Base-by-base conservation (phyloP, 2,797 vertebrate genomes). In the Nyctalus aviator region DNA sequence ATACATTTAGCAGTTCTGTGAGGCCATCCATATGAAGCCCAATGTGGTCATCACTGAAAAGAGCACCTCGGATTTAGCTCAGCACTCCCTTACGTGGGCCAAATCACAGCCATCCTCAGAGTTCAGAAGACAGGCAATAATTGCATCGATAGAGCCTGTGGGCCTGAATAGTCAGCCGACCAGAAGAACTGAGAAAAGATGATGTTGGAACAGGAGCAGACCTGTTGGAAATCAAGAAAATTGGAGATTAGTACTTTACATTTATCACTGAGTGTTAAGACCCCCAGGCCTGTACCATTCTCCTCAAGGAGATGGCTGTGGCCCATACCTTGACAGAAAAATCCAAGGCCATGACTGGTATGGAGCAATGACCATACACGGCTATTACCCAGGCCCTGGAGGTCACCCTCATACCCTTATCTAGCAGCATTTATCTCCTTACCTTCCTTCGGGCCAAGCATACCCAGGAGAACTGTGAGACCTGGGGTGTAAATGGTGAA, bases 101-200 rank as follows among this genome's bases (percentile, higher is more conserved):
- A 99, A 99, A 98, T 99, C 96, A 99, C 99, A 0, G 99, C 99
- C 1, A 99, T 99, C 96, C 99, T 99, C 81, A 98, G 99, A 0
- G 98, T 99, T 69, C 98, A 99, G 88, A 99, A 99, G 98, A 99
- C 99, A 0, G 99, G 99, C 98, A 99, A 99, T 98, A 99, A 99
- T 98, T 98, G 99, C 50, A 99, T 99, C 3, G 99, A 99, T 93
- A 99, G 99, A 98, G 99, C 99, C 0, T 99, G 99, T 1, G 99
- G 0, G 99, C 99, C 23, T 99, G 99, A 12, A 99, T 99, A 0
- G 99, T 98, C 86, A 99, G 99, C 81, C 98, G 99, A 71, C 99
- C 99, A 0, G 99, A 99, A 0, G 99, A 99, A 96, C 98, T 99
- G 72, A 98, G 99, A 7, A 99, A 99, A 95, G 99, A 99, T 3